phyloP scores from a whole-genome alignment of 2,888 invertebrate genomes.

The Cephus sareptanus region DNA sequence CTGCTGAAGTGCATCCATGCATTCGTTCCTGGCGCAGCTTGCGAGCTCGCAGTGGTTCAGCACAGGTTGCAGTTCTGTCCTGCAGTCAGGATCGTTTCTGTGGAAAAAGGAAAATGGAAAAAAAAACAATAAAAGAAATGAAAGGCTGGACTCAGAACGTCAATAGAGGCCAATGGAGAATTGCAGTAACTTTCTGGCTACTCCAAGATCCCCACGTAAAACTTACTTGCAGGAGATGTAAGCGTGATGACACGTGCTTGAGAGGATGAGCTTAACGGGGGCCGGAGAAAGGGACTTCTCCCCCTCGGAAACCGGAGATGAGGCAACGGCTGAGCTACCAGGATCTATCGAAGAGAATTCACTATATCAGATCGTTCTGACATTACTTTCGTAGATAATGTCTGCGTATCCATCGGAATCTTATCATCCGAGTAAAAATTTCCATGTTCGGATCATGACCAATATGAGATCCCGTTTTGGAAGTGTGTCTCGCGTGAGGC shows the following conservation, averaged over 20 bases:
- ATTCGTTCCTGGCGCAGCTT: conserved; percentile 85
- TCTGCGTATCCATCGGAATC: too few species aligned
- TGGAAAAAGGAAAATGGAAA: conserved; percentile 59
- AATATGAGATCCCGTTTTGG: too few species aligned
- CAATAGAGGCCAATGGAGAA: background rate
- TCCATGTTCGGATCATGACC: too few species aligned
- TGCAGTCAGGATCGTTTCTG: conserved; percentile 85
- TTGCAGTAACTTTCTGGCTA: background rate
- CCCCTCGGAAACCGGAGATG: conserved; percentile 61
- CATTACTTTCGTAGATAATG: background rate
- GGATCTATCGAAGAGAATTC: background rate
- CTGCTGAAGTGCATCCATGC: conserved; percentile 87
- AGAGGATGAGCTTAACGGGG: conserved; percentile 74
- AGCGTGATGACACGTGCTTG: conserved; percentile 90
- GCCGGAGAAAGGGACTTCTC: conserved; percentile 69
- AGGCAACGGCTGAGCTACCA: conserved; percentile 11
- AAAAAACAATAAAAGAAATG: background rate
- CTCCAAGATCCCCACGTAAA: background rate
- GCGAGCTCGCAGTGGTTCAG: conserved; percentile 83
- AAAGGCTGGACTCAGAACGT: background rate
- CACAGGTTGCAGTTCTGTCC: conserved; percentile 83
- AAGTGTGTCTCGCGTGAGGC: too few species aligned
- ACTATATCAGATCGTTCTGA: background rate
- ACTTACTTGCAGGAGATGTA: conserved; percentile 62
- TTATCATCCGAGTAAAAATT: background rate